These are phyloP conservation scores for Anguilla pacifica DNA, from an alignment of 2,797 vertebrate species.

Conservation along the genomic window DNA sequence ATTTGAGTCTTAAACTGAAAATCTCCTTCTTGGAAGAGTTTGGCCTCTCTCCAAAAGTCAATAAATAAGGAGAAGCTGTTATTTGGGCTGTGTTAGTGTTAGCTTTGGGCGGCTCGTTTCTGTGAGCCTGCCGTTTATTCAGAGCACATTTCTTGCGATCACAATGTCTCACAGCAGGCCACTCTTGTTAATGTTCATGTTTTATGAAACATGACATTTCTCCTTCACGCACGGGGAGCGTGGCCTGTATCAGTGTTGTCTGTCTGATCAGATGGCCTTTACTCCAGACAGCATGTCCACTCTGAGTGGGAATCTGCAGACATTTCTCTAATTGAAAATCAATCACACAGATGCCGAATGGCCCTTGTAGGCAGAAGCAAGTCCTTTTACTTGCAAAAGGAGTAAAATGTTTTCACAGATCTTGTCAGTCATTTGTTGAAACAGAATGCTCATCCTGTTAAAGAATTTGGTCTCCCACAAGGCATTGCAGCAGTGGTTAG, in stretches of 20 bases:
- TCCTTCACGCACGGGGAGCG: too few relatives aligned
- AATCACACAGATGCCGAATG: too few relatives aligned
- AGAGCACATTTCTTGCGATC: too few relatives aligned
- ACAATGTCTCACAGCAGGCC: too few relatives aligned
- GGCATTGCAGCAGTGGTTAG: not conserved
- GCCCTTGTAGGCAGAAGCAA: too few relatives aligned
- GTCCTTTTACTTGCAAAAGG: not conserved
- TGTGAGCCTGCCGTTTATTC: not conserved
- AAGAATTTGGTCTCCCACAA: not conserved
- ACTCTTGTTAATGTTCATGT: too few relatives aligned
- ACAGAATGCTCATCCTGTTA: not conserved
- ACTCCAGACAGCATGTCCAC: too few relatives aligned
- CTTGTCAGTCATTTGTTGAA: not conserved
- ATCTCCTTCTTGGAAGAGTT: not conserved
- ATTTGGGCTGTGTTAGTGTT: not conserved
- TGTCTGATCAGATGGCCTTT: too few relatives aligned
- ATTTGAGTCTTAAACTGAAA: not conserved
- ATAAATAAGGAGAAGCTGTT: not conserved
- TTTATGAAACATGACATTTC: too few relatives aligned
- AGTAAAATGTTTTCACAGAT: too few relatives aligned
- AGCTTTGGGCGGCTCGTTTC: not conserved
- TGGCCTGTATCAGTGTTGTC: too few relatives aligned
- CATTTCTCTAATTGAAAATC: not conserved
- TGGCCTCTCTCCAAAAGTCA: not conserved
- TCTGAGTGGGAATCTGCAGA: not conserved